Evolutionary conservation across 1,140 invertebrate genomes (phyloP).

Genomic region (Rhagoletis pomonella): DNA sequence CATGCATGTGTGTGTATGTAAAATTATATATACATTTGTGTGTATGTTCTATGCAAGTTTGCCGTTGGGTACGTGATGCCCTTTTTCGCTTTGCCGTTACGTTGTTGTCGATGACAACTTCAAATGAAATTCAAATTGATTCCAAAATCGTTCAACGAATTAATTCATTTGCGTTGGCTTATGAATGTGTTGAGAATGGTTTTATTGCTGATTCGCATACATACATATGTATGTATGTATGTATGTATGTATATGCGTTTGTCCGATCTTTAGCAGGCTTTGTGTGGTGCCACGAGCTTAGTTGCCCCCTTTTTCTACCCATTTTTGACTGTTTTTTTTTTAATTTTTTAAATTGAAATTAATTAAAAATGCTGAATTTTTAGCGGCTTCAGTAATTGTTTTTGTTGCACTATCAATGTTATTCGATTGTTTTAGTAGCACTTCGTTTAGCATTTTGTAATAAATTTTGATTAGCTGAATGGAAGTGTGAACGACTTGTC

Average conservation of each 20-base stretch:
- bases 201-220: background rate
- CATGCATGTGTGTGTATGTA: background rate
- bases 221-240: background rate
- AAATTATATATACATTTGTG: background rate
- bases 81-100: background rate
- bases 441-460: background rate
- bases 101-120: background rate
- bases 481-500: conserved; percentile 3
- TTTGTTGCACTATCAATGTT: background rate
- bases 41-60: background rate
- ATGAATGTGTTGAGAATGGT: background rate
- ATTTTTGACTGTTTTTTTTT: too few species aligned
- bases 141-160: conserved; percentile 37
- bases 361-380: conserved; percentile 23
- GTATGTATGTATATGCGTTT: background rate
- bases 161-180: conserved; percentile 21
- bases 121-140: conserved; percentile 49
- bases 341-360: conserved; percentile 40
- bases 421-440: conserved; percentile 12
- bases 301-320: background rate
- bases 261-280: background rate
- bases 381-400: background rate
- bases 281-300: background rate
- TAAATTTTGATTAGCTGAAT: conserved; percentile 9
- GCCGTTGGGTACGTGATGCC: background rate